Evolutionary conservation across 2,888 invertebrate species (phyloP), one percentile per base, ranked within the genome.

Genomic region (Andrena chrysosceles): DNA sequence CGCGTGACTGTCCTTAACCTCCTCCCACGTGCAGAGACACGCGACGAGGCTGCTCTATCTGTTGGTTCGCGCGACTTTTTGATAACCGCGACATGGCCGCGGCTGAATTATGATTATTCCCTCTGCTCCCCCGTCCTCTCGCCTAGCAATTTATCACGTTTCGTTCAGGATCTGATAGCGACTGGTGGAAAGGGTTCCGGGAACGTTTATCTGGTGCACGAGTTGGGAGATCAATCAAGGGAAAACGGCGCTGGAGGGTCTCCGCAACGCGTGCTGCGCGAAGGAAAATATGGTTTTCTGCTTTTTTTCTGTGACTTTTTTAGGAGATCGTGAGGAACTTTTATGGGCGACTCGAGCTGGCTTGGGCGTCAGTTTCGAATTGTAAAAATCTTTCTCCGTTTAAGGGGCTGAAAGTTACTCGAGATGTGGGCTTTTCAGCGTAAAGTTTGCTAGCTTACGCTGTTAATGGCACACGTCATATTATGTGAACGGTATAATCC

Each of bases 1-100:
- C 70, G 63, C 71, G 42, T 49, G 77, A 68, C 83, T 85, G 81
- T 77, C 81, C 81, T 85, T 85, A 80, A 79, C 79, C 84, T 76
- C 69, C 75, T 76, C 81, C 64, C 66, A 67, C 82, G 69, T 67
- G 62, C 62, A 26, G 4, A 70, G 70, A 70, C 81, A 70, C 80
- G 81, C 73, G 66, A 81, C 70, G 20, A 64, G 33, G 48, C 35
- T 63, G 70, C 35, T 63, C 75, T 56, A 68, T 82, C 62, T 52
- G 31, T 54, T 52, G 29, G 48, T 64, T 56, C 33, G 35, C 52
- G 64, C 23, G 42, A 72, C 49, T 67, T 81, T 81, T 74, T 60
- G 64, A 74, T 73, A 69, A 80, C 56, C 35, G 23, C 49, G 52
- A 23, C 71, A 52, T 13, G 16, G 35, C 48, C 20, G 54, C 35